Evolutionary conservation across 1,140 invertebrate genomes (phyloP), one percentile per base, ranked within the genome.

Genomic region (Trichonephila clavipes): DNA sequence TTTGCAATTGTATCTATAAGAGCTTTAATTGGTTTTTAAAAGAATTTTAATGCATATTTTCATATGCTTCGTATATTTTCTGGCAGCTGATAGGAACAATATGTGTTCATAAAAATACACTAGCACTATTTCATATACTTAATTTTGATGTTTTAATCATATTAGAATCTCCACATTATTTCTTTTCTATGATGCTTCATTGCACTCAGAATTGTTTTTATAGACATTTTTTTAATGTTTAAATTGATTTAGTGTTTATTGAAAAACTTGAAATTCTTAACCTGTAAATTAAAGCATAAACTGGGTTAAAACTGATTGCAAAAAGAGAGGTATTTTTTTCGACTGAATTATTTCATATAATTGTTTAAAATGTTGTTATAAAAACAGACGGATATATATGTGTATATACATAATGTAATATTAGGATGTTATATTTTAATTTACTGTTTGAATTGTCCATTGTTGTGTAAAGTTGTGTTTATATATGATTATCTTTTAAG

Each of bases 1-100:
- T 58, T 83, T 12, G 12, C 18, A 18, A 34, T 77, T 77, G 14
- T 85, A 85, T 58, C n/a, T 51, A 82, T 2, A 59, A 85, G 58
- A 58, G 82, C 58, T 85, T 85, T 59, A 85, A 51, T 82, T 51
- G 34, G 40, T 85, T 85, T 87, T 87, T 21, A 62, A 87, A 87
- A 19, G 61, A 34, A 64, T 51, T 34, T 59, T 40, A 87, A 64
- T 34, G 85, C 85, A 87, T 87, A 87, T 87, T 87, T 87, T 87
- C 21, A 87, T 64, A 87, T 87, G 59, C 85, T 87, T 87, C 40
- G 19, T 62, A 34, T 34, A 34, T 64, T 87, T 87, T 77, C 82
- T 77, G 69, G 69, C 69, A 77, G 69, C 69, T 77, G 16, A 16
- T 77, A 77, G 69, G 34, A 10, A 16, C 24, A 77, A 40, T 18